Base-by-base conservation (phyloP, 2,797 vertebrate genomes). In the Myripristis jacobus region DNA sequence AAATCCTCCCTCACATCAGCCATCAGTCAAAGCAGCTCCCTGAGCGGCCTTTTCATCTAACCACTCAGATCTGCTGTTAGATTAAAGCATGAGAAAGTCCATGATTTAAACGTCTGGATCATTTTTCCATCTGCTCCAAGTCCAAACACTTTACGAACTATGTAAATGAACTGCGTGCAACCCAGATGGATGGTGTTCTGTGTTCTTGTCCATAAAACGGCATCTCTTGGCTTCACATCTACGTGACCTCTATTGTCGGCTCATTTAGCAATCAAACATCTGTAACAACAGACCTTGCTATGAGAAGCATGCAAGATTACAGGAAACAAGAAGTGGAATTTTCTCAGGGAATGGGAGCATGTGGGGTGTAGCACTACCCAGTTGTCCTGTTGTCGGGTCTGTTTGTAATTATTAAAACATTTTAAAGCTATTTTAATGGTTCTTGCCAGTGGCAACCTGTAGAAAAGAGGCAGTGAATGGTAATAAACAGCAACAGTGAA, bases 231-330 rank as follows among this genome's bases (percentile, higher is more conserved):
- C 44, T 15, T 27, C 50, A 52, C 29, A 34, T 19, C 29, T 19
- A 50, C 24, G 47, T 51, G 12, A 21, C 38, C 21, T 10, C 38
- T 15, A 57, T 44, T 58, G 41, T 57, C 9, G 16, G 31, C 6
- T 78, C 41, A 64, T 59, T 71, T 22, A 52, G 56, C 34, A 65
- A 58, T 19, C 57, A 9, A 47, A 66, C 83, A 88, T 78, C 68
- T 88, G 81, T 19, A 87, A 77, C 53, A 83, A 83, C 73, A 79
- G 10, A 18, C 1, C 27, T 27, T 10, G 69, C 55, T 52, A 55
- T 60, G 72, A 6, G 31, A 18, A 21, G 9, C 27, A 65, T 65
- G 63, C 19, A 27, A 27, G 62, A 53, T 19, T 53, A 53, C 36
- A 29, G 50, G 50, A 65, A 53, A 25, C 12, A 18, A 27, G 16